A percentile compares a stretch with the other conserved stretches of the same genome.
phyloP scores from a whole-genome alignment of 2,113 vertebrate genomes.

The Cyanistes caeruleus region DNA sequence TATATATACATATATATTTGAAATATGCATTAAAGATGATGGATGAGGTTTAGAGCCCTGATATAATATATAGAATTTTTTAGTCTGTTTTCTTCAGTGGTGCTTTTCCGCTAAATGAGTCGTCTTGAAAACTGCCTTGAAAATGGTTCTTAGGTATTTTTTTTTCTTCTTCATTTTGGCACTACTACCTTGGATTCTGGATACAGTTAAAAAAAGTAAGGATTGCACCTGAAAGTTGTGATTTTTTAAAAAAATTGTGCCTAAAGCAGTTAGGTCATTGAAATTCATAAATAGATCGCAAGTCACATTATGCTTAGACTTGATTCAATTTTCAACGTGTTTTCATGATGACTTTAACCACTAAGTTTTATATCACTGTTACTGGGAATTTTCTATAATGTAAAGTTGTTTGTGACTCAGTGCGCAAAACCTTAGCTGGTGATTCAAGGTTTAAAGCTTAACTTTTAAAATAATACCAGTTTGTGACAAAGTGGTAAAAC shows the following conservation, averaged over 20 bases:
- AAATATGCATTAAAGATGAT: slow-evolving; percentile 72
- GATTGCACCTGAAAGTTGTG: slow-evolving; percentile 38
- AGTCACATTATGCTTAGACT: slow-evolving; percentile 55
- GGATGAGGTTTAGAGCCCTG: slow-evolving; percentile 70
- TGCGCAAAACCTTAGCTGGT: slow-evolving; percentile 44
- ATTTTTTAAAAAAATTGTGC: slow-evolving; percentile 17
- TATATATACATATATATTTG: slow-evolving; percentile 12
- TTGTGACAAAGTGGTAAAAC: slow-evolving; percentile 70
- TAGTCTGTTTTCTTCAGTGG: slow-evolving; percentile 68
- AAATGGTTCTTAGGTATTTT: slow-evolving; percentile 56
- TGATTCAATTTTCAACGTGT: slow-evolving; percentile 72
- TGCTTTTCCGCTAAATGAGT: slow-evolving; percentile 65
- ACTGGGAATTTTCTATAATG: slow-evolving; percentile 57
- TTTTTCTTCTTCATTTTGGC: slow-evolving; percentile 25
- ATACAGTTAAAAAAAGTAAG: background rate
- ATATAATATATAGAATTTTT: slow-evolving; percentile 30
- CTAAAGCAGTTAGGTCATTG: slow-evolving; percentile 25
- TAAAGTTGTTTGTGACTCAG: slow-evolving; percentile 65
- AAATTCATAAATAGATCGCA: slow-evolving; percentile 59
- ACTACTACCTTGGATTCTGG: background rate
- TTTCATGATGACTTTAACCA: slow-evolving; percentile 63
- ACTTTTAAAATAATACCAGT: slow-evolving; percentile 75
- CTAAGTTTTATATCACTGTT: slow-evolving; percentile 40
- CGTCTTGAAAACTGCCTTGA: slow-evolving; percentile 71
- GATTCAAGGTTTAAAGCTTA: slow-evolving; percentile 64